Percentiles rank a stretch among this genome's conserved stretches.
phyloP scores from a whole-genome alignment of 2,797 vertebrate species.

The Chloroceryle inda region DNA sequence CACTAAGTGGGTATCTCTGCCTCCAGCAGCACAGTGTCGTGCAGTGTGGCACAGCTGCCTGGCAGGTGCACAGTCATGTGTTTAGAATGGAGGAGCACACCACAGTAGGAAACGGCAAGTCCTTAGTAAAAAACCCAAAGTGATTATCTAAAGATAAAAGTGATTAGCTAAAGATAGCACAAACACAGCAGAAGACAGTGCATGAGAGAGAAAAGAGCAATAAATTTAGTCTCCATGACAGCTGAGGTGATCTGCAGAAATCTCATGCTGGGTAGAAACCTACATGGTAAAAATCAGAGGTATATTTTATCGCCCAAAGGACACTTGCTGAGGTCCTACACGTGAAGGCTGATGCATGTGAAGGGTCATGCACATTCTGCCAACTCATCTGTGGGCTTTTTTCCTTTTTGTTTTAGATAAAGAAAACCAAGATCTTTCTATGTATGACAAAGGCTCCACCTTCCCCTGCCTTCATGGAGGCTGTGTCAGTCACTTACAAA shows the following conservation, averaged over 20 bases:
- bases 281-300: background rate
- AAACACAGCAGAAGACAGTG: background rate
- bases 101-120: background rate
- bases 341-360: background rate
- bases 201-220: background rate
- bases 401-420: slow-evolving; percentile 30
- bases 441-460: slow-evolving; percentile 47
- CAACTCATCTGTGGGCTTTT: background rate
- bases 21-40: background rate
- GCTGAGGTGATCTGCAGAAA: background rate
- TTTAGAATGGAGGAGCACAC: background rate
- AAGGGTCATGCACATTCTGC: background rate
- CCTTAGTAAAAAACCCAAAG: background rate
- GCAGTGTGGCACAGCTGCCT: background rate
- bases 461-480: slow-evolving; percentile 82
- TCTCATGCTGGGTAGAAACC: background rate
- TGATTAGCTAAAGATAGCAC: background rate
- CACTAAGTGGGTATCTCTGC: background rate
- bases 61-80: background rate
- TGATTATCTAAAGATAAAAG: background rate
- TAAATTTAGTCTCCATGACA: background rate
- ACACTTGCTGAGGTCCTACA: background rate
- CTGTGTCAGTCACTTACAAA: slow-evolving; percentile 83
- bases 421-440: slow-evolving; percentile 29
- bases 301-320: background rate